Conservation (phyloP, 1,140 invertebrate genomes). For the Argopecten irradians region DNA sequence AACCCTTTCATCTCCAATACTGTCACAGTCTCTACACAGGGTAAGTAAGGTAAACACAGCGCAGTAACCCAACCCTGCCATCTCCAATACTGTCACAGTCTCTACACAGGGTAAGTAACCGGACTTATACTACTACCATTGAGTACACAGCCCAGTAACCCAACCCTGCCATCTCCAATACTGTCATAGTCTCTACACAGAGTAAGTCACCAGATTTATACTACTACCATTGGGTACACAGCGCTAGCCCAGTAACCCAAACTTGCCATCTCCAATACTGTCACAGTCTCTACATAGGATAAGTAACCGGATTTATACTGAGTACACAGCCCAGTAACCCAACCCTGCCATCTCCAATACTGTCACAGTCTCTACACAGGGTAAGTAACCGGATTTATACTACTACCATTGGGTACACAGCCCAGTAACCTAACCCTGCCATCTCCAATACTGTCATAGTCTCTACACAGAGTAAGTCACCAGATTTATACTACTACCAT, state of each 20-base stretch:
- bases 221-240: too few species aligned
- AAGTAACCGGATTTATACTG: too few species aligned
- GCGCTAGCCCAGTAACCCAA: not conserved
- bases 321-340: constrained; percentile 44
- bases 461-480: constrained; percentile 55
- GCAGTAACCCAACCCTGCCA: too few species aligned
- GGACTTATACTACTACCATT: too few species aligned
- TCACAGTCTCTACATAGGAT: constrained; percentile 48
- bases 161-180: too few species aligned
- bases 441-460: not conserved
- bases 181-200: too few species aligned
- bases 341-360: constrained; percentile 51
- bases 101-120: constrained; percentile 54
- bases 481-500: too few species aligned
- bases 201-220: too few species aligned
- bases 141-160: too few species aligned
- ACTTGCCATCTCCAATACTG: not conserved
- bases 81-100: not conserved
- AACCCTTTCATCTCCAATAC: constrained; percentile 51
- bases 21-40: not conserved
- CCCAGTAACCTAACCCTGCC: too few species aligned
- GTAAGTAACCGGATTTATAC: not conserved
- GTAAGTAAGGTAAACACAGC: not conserved
- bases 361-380: not conserved
- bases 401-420: too few species aligned